Evolutionary conservation across 2,797 vertebrate genomes (phyloP).

Genomic region (Phoeniculus purpureus): DNA sequence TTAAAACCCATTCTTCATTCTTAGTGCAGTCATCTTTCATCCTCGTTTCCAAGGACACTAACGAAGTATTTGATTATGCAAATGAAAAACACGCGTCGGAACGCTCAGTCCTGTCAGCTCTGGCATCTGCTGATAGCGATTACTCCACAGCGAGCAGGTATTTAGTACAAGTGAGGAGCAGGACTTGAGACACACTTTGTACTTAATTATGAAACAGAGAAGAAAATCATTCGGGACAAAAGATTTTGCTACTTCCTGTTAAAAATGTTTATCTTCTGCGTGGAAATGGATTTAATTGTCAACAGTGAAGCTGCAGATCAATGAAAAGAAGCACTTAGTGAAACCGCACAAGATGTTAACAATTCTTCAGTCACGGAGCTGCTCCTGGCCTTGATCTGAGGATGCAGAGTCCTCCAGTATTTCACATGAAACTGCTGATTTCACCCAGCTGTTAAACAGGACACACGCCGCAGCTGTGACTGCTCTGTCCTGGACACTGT

Average conservation of each 20-base stretch:
- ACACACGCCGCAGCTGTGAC: not conserved
- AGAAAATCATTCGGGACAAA: conserved; percentile 47
- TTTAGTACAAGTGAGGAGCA: conserved; percentile 20
- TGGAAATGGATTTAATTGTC: conserved; percentile 56
- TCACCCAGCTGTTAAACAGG: conserved; percentile 16
- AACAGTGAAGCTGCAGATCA: conserved; percentile 48
- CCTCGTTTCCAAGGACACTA: conserved; percentile 52
- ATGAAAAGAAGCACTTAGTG: conserved; percentile 43
- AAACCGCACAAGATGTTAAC: conserved; percentile 43
- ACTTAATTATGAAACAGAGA: conserved; percentile 33
- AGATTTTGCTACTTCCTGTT: conserved; percentile 43
- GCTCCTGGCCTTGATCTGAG: conserved; percentile 36
- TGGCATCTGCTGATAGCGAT: conserved; percentile 61
- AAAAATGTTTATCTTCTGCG: conserved; percentile 35
- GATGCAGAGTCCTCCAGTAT: conserved; percentile 9
- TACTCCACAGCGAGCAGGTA: conserved; percentile 30
- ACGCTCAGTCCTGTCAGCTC: conserved; percentile 8
- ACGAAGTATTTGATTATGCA: conserved; percentile 59
- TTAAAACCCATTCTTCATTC: conserved; percentile 43
- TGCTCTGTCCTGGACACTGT: not conserved
- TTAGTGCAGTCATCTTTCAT: conserved; percentile 48
- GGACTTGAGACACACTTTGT: conserved; percentile 27
- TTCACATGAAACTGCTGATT: conserved; percentile 11
- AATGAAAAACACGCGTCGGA: conserved; percentile 1
- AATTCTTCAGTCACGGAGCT: conserved; percentile 42